These are phyloP conservation scores for Pterostichus madidus DNA, from an alignment of 2,888 invertebrate genomes.

Conservation along the genomic window DNA sequence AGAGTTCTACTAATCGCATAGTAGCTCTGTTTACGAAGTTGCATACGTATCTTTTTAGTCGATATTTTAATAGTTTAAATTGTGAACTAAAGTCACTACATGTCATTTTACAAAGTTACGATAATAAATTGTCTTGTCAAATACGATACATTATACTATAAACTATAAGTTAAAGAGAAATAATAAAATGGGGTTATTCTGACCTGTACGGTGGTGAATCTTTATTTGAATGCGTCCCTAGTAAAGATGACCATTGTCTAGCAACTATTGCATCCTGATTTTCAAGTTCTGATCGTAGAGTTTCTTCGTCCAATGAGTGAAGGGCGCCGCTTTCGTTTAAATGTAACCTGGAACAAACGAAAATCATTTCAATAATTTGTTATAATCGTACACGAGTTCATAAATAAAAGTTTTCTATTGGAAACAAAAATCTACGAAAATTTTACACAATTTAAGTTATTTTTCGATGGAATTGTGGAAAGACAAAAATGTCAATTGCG, in stretches of 20 bases:
- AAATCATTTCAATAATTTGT: conserved; percentile 11
- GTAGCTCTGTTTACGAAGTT: neutral
- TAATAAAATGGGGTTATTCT: conserved; percentile 57
- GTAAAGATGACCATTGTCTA: conserved; percentile 80
- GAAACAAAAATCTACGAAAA: no score
- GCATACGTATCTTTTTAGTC: neutral
- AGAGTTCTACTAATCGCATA: neutral
- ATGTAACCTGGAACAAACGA: conserved; percentile 57
- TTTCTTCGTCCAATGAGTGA: conserved; percentile 80
- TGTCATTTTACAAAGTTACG: no score
- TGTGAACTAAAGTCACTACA: no score
- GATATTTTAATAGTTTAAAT: no score
- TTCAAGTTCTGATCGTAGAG: conserved; percentile 78
- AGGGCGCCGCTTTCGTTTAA: conserved; percentile 69
- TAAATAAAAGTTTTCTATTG: neutral
- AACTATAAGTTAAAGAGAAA: neutral
- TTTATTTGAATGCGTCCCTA: conserved; percentile 76
- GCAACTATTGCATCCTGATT: conserved; percentile 78
- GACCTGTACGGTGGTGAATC: conserved; percentile 69
- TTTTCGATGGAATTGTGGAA: no score
- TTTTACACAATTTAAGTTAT: no score
- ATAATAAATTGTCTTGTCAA: no score
- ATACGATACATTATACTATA: neutral
- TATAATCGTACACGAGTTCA: neutral
- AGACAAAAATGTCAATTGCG: no score